Evolutionary conservation across 1,140 invertebrate species (phyloP), one percentile per base, ranked within the genome.

Genomic region (Centruroides vittatus): DNA sequence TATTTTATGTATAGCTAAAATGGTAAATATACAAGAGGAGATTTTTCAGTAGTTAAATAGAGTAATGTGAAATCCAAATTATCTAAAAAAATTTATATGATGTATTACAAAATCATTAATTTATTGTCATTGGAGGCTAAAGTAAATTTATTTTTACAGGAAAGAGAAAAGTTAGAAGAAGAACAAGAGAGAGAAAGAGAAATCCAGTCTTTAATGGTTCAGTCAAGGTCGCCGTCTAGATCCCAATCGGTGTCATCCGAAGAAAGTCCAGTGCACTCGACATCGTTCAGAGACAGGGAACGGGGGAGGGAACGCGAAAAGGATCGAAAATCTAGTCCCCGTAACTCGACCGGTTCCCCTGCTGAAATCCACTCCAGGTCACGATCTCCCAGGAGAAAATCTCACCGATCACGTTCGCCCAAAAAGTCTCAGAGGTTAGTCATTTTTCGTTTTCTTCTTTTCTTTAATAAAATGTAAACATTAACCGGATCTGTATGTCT

Each of bases 331-430:
- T 47, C 58, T 23, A 63, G 62, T 57, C 62, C 62, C 5, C 58
- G 62, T 7, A 63, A 55, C 52, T 49, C 60, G 13, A 55, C 58
- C 5, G 34, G 59, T 11, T 41, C 62, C 4, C 11, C 57, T 9
- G 55, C 59, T 50, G 62, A 64, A 12, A 55, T 41, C 12, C 12
- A 53, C 49, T 55, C 54, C 6, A 59, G 56, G 56, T 64, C 62
- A 54, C 62, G 41, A 1, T 41, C 62, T 54, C 59, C 58, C 23
- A 12, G 11, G 34, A 13, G 23, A 11, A 61, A 64, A 52, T 55
- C 59, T 36, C 59, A 64, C 47, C 60, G 62, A 36, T 64, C 62
- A 23, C 56, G 58, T 50, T 64, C 62, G 8, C 62, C 62, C 0
- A 64, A 64, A 41, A 64, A 61, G 52, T 47, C 36, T 7, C 46